A percentile compares a stretch with the other conserved stretches of the same genome.
phyloP scores from a whole-genome alignment of 23 tunicate genomes.

The Ascidia mentula region DNA sequence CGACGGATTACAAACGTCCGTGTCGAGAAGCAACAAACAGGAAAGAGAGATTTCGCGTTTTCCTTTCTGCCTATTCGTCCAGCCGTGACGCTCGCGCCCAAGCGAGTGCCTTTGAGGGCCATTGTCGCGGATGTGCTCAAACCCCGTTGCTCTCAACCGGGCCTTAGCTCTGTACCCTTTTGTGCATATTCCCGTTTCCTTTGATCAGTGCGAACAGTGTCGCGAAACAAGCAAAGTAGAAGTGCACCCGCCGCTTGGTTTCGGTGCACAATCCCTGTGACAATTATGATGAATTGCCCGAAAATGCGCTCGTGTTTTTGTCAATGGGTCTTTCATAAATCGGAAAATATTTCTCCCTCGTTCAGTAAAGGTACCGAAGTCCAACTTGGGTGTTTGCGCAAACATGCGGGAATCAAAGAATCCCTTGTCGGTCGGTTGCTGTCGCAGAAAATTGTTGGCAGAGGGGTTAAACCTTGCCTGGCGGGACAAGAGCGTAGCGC shows the following conservation, averaged over 20 bases:
- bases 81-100: neutral
- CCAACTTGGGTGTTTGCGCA: no score
- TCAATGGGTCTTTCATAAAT: no score
- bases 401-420: neutral
- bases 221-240: no score
- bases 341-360: no score
- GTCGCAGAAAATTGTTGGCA: neutral
- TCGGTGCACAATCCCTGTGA: no score
- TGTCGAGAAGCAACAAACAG: neutral
- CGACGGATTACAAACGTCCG: neutral
- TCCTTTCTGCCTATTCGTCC: neutral
- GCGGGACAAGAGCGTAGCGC: neutral
- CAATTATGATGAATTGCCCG: no score
- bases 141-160: neutral
- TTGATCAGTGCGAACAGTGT: no score
- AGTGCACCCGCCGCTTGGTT: no score
- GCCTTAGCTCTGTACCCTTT: no score
- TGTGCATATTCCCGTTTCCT: no score
- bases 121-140: neutral
- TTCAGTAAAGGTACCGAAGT: no score
- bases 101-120: conserved; percentile 3
- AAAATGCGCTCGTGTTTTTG: no score
- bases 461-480: neutral
- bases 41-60: neutral
- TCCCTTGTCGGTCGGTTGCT: neutral